A percentile compares a stretch with the other conserved stretches of the same genome.
Conservation (phyloP, 2,888 invertebrate genomes). For the Pyrocoelia pectoralis region DNA sequence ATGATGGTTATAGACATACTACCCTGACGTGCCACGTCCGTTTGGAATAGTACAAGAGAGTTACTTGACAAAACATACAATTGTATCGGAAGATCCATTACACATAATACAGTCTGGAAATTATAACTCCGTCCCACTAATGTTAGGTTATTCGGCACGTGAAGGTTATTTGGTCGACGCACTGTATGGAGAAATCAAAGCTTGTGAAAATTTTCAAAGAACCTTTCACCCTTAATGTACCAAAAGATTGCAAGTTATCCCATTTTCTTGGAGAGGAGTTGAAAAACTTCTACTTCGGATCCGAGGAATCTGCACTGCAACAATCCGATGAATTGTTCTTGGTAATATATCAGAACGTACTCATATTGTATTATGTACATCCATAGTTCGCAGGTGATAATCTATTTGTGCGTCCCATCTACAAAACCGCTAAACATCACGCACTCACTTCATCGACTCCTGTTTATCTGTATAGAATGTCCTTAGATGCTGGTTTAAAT, state of each 20-base stretch:
- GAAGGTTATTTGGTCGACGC: not conserved
- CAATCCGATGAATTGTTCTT: constrained; percentile 20
- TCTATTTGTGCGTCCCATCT: constrained; percentile 46
- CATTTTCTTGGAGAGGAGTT: constrained; percentile 37
- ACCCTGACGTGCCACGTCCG: not conserved
- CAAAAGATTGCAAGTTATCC: constrained; percentile 27
- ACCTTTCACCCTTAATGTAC: not conserved
- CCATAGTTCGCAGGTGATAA: constrained; percentile 52
- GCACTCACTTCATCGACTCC: constrained; percentile 43
- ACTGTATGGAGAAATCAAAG: not conserved
- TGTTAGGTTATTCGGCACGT: constrained; percentile 46
- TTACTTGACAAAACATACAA: constrained; percentile 43
- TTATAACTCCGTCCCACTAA: constrained; percentile 53
- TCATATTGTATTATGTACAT: constrained; percentile 28
- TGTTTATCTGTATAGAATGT: constrained; percentile 50
- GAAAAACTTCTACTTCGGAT: constrained; percentile 39
- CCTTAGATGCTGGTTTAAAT: constrained; percentile 44
- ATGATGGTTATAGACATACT: not conserved
- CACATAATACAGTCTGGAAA: constrained; percentile 48
- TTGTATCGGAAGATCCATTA: constrained; percentile 49
- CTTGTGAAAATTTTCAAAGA: not conserved
- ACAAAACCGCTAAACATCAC: constrained; percentile 43
- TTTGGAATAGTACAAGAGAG: constrained; percentile 44
- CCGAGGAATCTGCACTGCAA: constrained; percentile 22
- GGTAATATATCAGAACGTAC: not conserved